A percentile compares a stretch with the other conserved stretches of the same genome.
Conservation (phyloP, 1,140 invertebrate species). For the Bombus consobrinus region DNA sequence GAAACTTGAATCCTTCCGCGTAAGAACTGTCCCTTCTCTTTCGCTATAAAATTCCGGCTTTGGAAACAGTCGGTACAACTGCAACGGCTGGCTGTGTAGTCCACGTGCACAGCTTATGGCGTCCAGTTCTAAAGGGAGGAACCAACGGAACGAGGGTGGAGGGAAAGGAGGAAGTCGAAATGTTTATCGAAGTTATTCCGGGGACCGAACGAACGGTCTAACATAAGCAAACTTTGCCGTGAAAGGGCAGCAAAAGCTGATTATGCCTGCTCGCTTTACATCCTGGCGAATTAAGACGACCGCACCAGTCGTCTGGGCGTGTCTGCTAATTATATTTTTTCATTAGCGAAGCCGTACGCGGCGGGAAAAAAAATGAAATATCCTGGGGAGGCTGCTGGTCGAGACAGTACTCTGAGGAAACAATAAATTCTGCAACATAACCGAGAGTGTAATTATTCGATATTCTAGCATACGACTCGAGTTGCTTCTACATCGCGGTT, state of each 20-base stretch:
- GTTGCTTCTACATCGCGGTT: accelerated
- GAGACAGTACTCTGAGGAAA: not conserved
- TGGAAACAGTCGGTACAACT: slow-evolving; percentile 10
- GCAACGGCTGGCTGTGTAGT: slow-evolving; percentile 9
- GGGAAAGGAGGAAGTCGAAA: slow-evolving; percentile 50
- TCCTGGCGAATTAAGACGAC: slow-evolving; percentile 56
- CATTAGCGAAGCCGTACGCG: slow-evolving; percentile 23
- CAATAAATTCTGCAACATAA: not conserved
- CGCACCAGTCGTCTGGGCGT: slow-evolving; percentile 20
- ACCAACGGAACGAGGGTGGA: not conserved
- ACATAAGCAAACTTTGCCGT: slow-evolving; percentile 73
- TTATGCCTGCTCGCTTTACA: slow-evolving; percentile 62
- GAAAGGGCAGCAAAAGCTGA: slow-evolving; percentile 64
- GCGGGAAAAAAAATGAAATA: not conserved
- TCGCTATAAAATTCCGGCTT: slow-evolving; percentile 1
- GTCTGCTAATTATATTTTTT: slow-evolving; percentile 49
- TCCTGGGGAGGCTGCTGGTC: not conserved
- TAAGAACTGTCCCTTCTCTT: not conserved
- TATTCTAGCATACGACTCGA: not conserved
- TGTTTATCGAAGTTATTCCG: slow-evolving; percentile 76
- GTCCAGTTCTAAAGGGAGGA: slow-evolving; percentile 20
- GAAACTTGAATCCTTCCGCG: no score
- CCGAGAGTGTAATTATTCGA: not conserved
- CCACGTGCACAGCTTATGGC: slow-evolving; percentile 40
- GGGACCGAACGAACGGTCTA: slow-evolving; percentile 65